These are phyloP conservation scores for Ianthella basta DNA, from an alignment of 37 sponge, comb jelly and placozoan species.

Conservation along the genomic window DNA sequence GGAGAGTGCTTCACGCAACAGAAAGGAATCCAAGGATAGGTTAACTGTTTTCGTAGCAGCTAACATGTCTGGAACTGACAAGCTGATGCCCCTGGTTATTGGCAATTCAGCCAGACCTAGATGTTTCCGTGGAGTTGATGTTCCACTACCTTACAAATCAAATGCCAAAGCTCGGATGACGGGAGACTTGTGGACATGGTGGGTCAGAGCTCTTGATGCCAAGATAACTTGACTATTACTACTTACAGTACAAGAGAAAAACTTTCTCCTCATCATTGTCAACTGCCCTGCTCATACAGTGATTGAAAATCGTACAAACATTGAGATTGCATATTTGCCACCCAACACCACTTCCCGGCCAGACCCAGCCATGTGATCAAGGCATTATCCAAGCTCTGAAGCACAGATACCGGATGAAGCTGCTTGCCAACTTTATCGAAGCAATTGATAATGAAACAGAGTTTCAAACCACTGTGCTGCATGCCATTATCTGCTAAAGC, in stretches of 20 bases:
- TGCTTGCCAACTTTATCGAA: background rate
- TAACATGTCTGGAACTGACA: constrained; percentile 14
- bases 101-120: constrained; percentile 24
- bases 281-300: constrained; percentile 34
- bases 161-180: constrained; percentile 19
- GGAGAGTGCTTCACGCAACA: background rate
- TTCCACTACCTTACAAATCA: constrained; percentile 23
- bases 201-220: constrained; percentile 8
- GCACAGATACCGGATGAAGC: background rate
- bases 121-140: background rate
- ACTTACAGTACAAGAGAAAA: background rate
- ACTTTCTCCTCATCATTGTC: constrained; percentile 14
- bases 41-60: background rate
- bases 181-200: constrained; percentile 15
- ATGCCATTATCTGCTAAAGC: background rate
- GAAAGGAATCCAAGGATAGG: background rate
- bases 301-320: background rate
- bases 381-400: background rate
- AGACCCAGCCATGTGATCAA: constrained; percentile 32
- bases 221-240: too few relatives aligned
- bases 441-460: background rate
- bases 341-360: constrained; percentile 25
- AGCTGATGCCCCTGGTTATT: constrained; percentile 16
- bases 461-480: background rate
- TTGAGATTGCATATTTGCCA: constrained; percentile 27